These are phyloP conservation scores for Rhodeus uyekii DNA, from an alignment of 2,797 vertebrate genomes.

Conservation along the genomic window DNA sequence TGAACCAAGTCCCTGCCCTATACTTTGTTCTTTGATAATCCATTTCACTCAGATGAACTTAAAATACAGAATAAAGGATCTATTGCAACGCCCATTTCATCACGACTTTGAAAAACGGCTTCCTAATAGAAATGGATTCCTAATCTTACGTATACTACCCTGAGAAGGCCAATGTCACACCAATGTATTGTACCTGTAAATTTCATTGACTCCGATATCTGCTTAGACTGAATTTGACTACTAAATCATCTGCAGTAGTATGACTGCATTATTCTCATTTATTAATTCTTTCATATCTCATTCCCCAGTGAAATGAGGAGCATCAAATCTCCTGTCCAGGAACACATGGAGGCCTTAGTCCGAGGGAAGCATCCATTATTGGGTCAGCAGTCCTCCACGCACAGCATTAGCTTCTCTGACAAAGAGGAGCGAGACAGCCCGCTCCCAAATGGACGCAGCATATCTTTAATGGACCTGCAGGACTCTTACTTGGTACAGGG, in stretches of 20 bases:
- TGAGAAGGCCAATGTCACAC: not conserved
- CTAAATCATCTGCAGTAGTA: not conserved
- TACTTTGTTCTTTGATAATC: not conserved
- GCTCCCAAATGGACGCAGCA: constrained; percentile 85
- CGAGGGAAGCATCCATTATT: constrained; percentile 80
- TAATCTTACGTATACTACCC: not conserved
- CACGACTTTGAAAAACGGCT: too few relatives aligned
- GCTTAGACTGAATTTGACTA: not conserved
- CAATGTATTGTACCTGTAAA: not conserved
- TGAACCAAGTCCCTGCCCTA: not conserved
- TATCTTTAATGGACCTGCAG: constrained; percentile 95
- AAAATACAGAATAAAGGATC: not conserved
- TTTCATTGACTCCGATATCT: not conserved
- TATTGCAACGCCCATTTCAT: not conserved
- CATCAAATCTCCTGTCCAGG: constrained; percentile 79
- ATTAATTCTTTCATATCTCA: not conserved
- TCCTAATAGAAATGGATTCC: not conserved
- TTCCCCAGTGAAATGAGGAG: constrained; percentile 81
- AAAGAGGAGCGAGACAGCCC: constrained; percentile 80
- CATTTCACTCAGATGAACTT: not conserved
- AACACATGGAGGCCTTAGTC: constrained; percentile 76
- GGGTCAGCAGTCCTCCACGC: constrained; percentile 81
- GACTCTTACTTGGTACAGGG: constrained; percentile 75
- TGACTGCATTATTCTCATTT: not conserved
- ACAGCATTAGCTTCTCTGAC: constrained; percentile 84